Conservation (phyloP, 2,888 invertebrate species). For the Thereva nobilitata region DNA sequence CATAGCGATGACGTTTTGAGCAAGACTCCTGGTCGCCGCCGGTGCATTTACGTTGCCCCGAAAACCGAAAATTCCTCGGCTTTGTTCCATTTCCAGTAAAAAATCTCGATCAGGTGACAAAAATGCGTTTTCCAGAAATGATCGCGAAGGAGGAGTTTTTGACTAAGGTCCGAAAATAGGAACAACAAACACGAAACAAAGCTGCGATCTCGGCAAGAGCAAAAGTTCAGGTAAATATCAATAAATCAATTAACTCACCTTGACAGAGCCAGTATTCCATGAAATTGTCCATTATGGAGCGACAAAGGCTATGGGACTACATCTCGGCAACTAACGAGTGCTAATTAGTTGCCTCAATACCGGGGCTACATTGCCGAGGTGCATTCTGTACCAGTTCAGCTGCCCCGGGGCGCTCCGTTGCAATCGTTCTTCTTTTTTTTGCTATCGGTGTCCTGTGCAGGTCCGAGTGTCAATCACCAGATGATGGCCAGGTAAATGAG, state of each 20-base stretch:
- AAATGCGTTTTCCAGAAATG: too few relatives aligned
- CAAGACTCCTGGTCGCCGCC: too few relatives aligned
- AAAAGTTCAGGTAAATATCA: slow-evolving; percentile 53
- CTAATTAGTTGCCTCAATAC: slow-evolving; percentile 44
- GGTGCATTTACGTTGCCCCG: too few relatives aligned
- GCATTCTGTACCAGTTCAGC: slow-evolving; percentile 1
- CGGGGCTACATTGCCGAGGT: slow-evolving; percentile 5
- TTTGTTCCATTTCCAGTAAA: too few relatives aligned
- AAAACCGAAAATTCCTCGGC: too few relatives aligned
- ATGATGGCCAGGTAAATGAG: slow-evolving; percentile 20
- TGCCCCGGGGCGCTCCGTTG: slow-evolving; percentile 8
- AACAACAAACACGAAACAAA: slow-evolving; percentile 21
- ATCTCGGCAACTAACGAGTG: slow-evolving; percentile 40
- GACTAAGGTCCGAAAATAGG: slow-evolving; percentile 12
- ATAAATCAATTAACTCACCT: slow-evolving; percentile 54
- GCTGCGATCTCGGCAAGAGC: slow-evolving; percentile 15
- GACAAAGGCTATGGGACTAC: slow-evolving; percentile 42
- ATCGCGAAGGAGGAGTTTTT: slow-evolving; percentile 7
- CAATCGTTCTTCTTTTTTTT: slow-evolving; percentile 5
- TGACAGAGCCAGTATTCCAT: slow-evolving; percentile 47
- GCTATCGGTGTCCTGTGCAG: not conserved
- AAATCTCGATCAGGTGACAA: too few relatives aligned
- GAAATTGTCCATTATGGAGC: slow-evolving; percentile 46
- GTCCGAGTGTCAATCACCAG: not conserved
- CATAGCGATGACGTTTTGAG: too few relatives aligned